phyloP scores from a whole-genome alignment of 2,113 vertebrate species.

The Nerophis lumbriciformis region DNA sequence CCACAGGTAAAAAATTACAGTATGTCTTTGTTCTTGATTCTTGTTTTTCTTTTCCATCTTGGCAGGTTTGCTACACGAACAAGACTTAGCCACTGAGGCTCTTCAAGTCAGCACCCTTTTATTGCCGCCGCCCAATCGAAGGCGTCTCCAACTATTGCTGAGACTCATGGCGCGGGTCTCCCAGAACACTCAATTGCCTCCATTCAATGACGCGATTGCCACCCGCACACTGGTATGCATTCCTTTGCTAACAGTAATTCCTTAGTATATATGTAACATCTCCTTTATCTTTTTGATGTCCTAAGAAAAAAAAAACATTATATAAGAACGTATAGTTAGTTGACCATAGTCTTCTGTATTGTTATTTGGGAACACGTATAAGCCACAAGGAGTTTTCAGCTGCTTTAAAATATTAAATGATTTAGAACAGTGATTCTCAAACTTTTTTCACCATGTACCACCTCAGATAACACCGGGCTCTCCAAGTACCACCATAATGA shows the following conservation, averaged over 20 bases:
- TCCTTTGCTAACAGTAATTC: neutral
- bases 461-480: too few species aligned
- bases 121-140: slow-evolving; percentile 58
- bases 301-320: too few species aligned
- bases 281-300: neutral
- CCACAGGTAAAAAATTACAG: neutral
- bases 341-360: too few species aligned
- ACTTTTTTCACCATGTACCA: too few species aligned
- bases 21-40: neutral
- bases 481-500: too few species aligned
- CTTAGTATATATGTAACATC: neutral
- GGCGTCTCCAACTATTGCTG: slow-evolving; percentile 60
- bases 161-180: slow-evolving; percentile 61
- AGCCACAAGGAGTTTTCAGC: too few species aligned
- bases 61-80: slow-evolving; percentile 52
- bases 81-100: slow-evolving; percentile 48
- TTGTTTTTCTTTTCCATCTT: slow-evolving; percentile 3
- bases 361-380: too few species aligned
- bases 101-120: slow-evolving; percentile 58
- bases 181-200: slow-evolving; percentile 52
- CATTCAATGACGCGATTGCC: slow-evolving; percentile 54
- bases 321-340: too few species aligned
- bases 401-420: too few species aligned
- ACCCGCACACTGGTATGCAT: slow-evolving; percentile 58
- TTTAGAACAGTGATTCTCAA: too few species aligned